Base-by-base conservation (phyloP, 2,113 vertebrate species). In the Leptobrachium ailaonicum region DNA sequence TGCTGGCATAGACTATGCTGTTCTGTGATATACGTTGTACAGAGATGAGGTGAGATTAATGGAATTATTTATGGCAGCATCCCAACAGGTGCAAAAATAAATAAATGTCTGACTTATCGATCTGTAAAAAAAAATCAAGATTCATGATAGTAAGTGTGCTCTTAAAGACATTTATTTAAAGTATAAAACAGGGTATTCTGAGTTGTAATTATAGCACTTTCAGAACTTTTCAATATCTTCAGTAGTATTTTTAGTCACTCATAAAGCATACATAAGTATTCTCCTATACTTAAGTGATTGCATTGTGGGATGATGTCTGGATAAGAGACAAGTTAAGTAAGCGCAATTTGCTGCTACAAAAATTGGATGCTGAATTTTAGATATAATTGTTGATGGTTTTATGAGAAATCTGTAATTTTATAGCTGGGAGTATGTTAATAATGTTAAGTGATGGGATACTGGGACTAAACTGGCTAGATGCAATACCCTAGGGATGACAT, bases 401-500 rank as follows among this genome's bases (percentile, higher is more conserved):
- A 92, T 92, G 95, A 97, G 96, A 95, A 95, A 93, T 94, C 90
- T 90, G 97, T 96, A 98, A 99, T 94, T 94, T 93, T 97, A 98
- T 95, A 96, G 94, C 93, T 88, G 89, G 93, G 95, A 96, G 95
- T 96, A 94, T 96, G 96, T 96, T 99, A 98, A 99, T 98, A 96
- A 95, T 95, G 95, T 96, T 96, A 97, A 96, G 93, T 92, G 93
- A 96, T 96, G 96, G 96, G 96, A 98, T 92, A 94, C 93, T 88
- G 94, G 96, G 94, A 95, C 94, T 87, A 93, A 96, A 92, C 92
- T 91, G 95, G 94, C 94, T 95, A 92, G 94, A 94, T 92, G 93
- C 82, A 93, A 96, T 96, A 88, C 95, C 95, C 90, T 83, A 91
- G 94, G 95, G 91, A 91, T 87, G 40, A 80, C 89, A 90, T 94